Conservation (phyloP, 2,113 vertebrate species). For the Microcebus jonahi region DNA sequence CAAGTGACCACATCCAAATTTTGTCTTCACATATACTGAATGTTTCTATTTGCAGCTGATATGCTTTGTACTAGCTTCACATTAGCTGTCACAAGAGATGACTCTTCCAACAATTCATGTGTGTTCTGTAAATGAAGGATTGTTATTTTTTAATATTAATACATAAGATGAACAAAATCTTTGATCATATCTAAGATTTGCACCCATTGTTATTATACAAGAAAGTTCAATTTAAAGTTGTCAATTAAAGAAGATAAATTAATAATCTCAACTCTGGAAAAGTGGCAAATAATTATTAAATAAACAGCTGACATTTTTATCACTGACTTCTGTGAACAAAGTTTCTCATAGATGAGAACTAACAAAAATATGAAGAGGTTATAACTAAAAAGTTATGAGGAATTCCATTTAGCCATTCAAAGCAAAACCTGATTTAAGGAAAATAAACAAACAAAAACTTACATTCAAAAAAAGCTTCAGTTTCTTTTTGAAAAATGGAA, state of each 20-base stretch:
- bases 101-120: not conserved
- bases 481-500: not conserved
- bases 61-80: not conserved
- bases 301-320: not conserved
- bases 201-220: not conserved
- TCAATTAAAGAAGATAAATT: not conserved
- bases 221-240: constrained; percentile 8
- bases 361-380: not conserved
- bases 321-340: not conserved
- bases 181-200: not conserved
- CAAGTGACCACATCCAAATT: not conserved
- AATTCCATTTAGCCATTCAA: not conserved
- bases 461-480: not conserved
- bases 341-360: not conserved
- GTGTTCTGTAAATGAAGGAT: not conserved
- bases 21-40: not conserved
- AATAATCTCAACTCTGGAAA: not conserved
- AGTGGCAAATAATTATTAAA: not conserved
- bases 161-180: not conserved
- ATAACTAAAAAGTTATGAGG: not conserved
- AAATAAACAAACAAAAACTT: not conserved
- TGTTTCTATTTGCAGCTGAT: not conserved
- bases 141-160: not conserved
- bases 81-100: not conserved
- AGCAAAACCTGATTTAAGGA: not conserved